Evolutionary conservation across 2,888 invertebrate species (phyloP).

Genomic region (Spodoptera exigua): DNA sequence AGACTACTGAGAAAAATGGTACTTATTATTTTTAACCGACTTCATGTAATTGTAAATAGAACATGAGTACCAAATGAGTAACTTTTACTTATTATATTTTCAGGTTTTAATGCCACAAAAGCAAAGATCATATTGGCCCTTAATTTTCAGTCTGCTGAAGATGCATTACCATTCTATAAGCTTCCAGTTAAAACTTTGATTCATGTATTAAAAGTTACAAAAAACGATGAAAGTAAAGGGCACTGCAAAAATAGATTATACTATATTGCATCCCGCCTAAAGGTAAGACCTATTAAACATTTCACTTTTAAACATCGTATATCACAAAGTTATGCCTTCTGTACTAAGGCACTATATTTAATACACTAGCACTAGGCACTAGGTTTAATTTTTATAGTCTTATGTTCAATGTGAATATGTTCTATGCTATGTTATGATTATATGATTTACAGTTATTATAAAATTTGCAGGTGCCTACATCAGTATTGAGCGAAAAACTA

Average conservation of each 20-base stretch:
- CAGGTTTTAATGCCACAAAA: slow-evolving; percentile 71
- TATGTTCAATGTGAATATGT: too few species aligned
- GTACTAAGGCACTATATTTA: too few species aligned
- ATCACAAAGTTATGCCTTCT: too few species aligned
- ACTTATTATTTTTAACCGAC: slow-evolving; percentile 5
- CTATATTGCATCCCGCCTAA: slow-evolving; percentile 85
- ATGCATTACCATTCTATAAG: slow-evolving; percentile 87
- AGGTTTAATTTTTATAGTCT: too few species aligned
- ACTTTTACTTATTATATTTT: too few species aligned
- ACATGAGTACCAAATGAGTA: too few species aligned
- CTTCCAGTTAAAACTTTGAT: slow-evolving; percentile 76
- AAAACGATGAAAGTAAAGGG: slow-evolving; percentile 77
- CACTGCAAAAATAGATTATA: slow-evolving; percentile 88
- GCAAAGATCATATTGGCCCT: slow-evolving; percentile 76
- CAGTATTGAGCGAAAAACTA: slow-evolving; percentile 81
- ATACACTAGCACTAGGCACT: too few species aligned
- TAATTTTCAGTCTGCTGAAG: slow-evolving; percentile 81
- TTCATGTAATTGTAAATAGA: too few species aligned
- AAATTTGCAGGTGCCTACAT: slow-evolving; percentile 78
- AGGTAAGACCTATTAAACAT: slow-evolving; percentile 72
- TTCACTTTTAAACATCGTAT: too few species aligned
- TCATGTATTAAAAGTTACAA: slow-evolving; percentile 73
- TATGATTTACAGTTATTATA: too few species aligned
- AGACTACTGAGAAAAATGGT: slow-evolving; percentile 29
- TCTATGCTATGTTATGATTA: too few species aligned